Base-by-base conservation (phyloP, 1,140 invertebrate species). In the Aphaenogaster rudis region DNA sequence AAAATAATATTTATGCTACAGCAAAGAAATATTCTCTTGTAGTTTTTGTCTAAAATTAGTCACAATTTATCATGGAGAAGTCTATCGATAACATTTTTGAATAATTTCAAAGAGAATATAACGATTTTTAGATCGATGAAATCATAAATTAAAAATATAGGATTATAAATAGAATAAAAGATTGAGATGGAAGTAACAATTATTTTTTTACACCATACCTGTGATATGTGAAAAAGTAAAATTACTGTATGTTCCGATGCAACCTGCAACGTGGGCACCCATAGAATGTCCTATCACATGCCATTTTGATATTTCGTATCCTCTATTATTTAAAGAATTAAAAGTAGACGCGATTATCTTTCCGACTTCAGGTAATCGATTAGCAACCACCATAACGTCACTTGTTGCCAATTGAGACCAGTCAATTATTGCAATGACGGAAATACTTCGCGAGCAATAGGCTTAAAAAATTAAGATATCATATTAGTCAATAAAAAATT, bases 211-310 rank as follows among this genome's bases (percentile, higher is more conserved):
- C 21, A 57, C 8, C n/a, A 28, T 67, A 45, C 64, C 64, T 45
- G 64, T 67, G 9, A 67, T 67, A 45, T 67, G 64, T 67, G 5
- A 67, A 42, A 42, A 67, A 28, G 17, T 45, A 45, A 67, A 67
- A 67, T 67, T 45, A n/a, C 15, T 45, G 6, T 67, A 67, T 28
- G 17, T 45, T 67, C 39, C n/a, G n/a, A 67, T 21, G 42, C 64
- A 67, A 67, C 39, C 64, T 21, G n/a, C 39, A 67, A 67, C 21
- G 9, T 67, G 64, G 28, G n/a, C 64, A 67, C 64, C n/a, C n/a
- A 3, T 2, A 7, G 54, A 57, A 57, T 57, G 54, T 57, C 54
- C 54, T 21, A 57, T 21, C 1, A 67, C 1, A 13, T 67, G 64
- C 64, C 64, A 67, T 13, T 42, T n/a, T 67, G 17, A 39, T 45